phyloP scores from a whole-genome alignment of 2,888 invertebrate species.

The Acronicta leporina region DNA sequence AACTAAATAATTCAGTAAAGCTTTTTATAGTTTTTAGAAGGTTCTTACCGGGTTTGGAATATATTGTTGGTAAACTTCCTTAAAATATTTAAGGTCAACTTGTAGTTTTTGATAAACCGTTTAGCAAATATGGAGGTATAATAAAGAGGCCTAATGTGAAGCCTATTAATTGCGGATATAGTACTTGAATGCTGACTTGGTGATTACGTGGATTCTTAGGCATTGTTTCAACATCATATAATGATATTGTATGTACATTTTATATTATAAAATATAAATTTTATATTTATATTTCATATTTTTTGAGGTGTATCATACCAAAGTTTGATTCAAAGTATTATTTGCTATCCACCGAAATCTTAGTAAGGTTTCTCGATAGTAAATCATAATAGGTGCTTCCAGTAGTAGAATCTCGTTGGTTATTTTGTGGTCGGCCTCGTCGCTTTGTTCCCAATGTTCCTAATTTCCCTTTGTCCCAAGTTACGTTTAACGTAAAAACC shows the following conservation, averaged over 20 bases:
- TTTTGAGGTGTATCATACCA: too few relatives aligned
- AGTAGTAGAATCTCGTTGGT: constrained; percentile 43
- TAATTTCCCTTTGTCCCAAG: constrained; percentile 64
- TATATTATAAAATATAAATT: too few relatives aligned
- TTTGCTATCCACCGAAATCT: neutral
- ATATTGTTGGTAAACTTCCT: neutral
- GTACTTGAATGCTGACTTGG: too few relatives aligned
- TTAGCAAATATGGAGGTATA: too few relatives aligned
- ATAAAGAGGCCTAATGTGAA: too few relatives aligned
- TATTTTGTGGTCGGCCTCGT: constrained; percentile 61
- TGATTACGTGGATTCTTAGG: too few relatives aligned
- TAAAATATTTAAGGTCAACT: too few relatives aligned
- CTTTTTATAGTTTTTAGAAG: constrained; percentile 13
- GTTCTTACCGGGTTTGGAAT: neutral
- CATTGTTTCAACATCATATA: too few relatives aligned
- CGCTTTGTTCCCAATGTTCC: constrained; percentile 58
- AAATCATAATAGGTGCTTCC: constrained; percentile 27
- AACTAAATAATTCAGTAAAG: neutral
- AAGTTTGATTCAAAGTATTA: neutral
- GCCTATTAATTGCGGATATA: too few relatives aligned
- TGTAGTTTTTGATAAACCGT: too few relatives aligned
- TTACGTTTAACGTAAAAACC: constrained; percentile 55
- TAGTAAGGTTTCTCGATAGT: constrained; percentile 2
- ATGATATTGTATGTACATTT: too few relatives aligned
- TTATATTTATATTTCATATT: too few relatives aligned